Base-by-base conservation (phyloP, 2,888 invertebrate genomes). In the Teleiodes luculella region DNA sequence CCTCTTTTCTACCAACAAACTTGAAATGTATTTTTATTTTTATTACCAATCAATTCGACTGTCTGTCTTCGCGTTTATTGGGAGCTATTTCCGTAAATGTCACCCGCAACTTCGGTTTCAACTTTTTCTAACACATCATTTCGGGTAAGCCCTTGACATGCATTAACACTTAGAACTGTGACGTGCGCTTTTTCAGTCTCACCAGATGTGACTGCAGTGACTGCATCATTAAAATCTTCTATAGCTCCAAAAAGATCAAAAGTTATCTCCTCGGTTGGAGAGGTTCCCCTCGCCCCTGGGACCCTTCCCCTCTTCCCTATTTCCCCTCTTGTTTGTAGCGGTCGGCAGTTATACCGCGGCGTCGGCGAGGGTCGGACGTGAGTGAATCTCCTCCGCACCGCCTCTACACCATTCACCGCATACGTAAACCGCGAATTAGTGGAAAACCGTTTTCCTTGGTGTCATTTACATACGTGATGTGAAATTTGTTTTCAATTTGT, bases 201-300 rank as follows among this genome's bases (percentile, higher is more conserved):
- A 80, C 83, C 88, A 87, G 86, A 86, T 88, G 86, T 81, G 84
- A 75, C 80, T 80, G 82, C 83, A 87, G 85, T 81, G 84, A 75
- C 80, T 80, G 82, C 83, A 81, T 87, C 88, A 88, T 89, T 88
- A 86, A 86, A 88, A 86, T 86, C 85, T 81, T 78, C 84, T 83
- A 78, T 77, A 73, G 76, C 74, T 80, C 83, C 82, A 85, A 86
- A 88, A 86, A 88, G 88, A 87, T 89, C 87, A 86, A 87, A 88
- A 88, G 86, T 88, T 88, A 86, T 87, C 85, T 85, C 76, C 76
- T 81, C 76, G 67, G 78, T 73, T 80, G 75, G 78, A 81, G 82
- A 78, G 80, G 68, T 73, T 75, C 76, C 70, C 71, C 72, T 71
- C 75, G 65, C 72, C 74, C 72, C 76, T 68, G 66, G 67, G 69